Evolutionary conservation across 1,140 invertebrate species (phyloP).

Genomic region (Drosophila ogumai): DNA sequence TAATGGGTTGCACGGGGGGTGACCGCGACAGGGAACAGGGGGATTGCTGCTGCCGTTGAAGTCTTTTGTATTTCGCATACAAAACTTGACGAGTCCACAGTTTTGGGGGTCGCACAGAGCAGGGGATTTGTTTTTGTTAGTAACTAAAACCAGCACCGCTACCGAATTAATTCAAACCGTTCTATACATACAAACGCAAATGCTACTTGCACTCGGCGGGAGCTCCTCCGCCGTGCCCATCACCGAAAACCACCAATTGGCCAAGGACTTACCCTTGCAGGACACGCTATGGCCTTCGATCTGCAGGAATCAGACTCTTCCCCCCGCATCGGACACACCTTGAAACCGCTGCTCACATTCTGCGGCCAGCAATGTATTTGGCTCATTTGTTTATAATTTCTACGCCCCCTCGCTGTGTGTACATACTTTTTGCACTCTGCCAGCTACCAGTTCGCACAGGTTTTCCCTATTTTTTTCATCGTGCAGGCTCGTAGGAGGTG

Average conservation of each 20-base stretch:
- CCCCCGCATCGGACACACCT: conserved; percentile 26
- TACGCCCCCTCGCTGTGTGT: conserved; percentile 29
- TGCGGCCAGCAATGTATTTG: conserved; percentile 5
- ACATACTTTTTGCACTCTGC: conserved; percentile 41
- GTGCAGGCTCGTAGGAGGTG: no score
- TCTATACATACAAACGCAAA: conserved; percentile 9
- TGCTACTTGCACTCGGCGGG: conserved; percentile 1
- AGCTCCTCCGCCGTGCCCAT: conserved; percentile 8
- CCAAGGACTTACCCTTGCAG: conserved; percentile 30
- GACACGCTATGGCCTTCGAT: neutral
- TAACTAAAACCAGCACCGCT: conserved; percentile 35
- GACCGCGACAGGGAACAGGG: conserved; percentile 1
- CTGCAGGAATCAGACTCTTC: conserved; percentile 2
- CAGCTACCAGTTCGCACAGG: neutral
- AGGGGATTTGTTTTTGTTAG: conserved; percentile 37
- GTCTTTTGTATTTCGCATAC: conserved; percentile 68
- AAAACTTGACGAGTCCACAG: conserved; percentile 29
- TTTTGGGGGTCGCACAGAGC: conserved; percentile 6
- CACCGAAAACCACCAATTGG: conserved; percentile 13
- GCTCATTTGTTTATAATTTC: conserved; percentile 45
- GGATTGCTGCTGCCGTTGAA: conserved; percentile 56
- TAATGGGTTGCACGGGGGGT: conserved; percentile 13
- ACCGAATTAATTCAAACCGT: conserved; percentile 13
- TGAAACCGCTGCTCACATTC: conserved; percentile 22
- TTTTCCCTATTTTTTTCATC: neutral